phyloP scores from a whole-genome alignment of 2,888 invertebrate species.

The Keiferia lycopersicella region DNA sequence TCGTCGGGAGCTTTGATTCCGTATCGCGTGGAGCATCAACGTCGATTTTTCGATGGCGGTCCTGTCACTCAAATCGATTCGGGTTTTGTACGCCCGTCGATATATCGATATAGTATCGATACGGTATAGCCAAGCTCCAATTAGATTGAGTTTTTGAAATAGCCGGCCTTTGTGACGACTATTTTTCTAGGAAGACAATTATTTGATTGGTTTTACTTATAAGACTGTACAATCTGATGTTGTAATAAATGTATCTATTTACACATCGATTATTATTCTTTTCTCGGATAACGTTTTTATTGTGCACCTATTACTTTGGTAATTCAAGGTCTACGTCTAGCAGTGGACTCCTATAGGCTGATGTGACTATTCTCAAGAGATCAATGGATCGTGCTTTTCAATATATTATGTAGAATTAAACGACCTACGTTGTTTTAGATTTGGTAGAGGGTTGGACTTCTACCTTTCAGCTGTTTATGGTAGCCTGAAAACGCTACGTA shows the following conservation, averaged over 20 bases:
- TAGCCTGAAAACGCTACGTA: too few species aligned
- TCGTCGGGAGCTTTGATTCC: slow-evolving; percentile 70
- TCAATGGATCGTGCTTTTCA: too few species aligned
- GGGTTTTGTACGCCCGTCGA: slow-evolving; percentile 65
- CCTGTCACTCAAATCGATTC: slow-evolving; percentile 76
- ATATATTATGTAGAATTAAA: too few species aligned
- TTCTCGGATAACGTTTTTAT: too few species aligned
- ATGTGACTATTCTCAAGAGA: too few species aligned
- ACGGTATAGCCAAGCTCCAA: slow-evolving; percentile 47
- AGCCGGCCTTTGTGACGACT: background rate
- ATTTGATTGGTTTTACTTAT: background rate
- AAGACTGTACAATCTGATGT: background rate
- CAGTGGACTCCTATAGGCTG: too few species aligned
- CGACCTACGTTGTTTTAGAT: too few species aligned
- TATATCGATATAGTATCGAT: slow-evolving; percentile 65
- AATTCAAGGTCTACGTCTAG: too few species aligned
- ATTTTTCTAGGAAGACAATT: slow-evolving; percentile 8
- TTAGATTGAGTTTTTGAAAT: slow-evolving; percentile 15
- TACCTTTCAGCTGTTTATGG: too few species aligned
- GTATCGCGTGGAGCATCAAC: slow-evolving; percentile 69
- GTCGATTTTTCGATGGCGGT: slow-evolving; percentile 76
- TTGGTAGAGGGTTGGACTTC: too few species aligned
- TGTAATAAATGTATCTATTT: background rate
- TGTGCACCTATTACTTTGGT: too few species aligned
- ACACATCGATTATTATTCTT: too few species aligned